Base-by-base conservation (phyloP, 2,113 vertebrate genomes). In the Ondatra zibethicus region DNA sequence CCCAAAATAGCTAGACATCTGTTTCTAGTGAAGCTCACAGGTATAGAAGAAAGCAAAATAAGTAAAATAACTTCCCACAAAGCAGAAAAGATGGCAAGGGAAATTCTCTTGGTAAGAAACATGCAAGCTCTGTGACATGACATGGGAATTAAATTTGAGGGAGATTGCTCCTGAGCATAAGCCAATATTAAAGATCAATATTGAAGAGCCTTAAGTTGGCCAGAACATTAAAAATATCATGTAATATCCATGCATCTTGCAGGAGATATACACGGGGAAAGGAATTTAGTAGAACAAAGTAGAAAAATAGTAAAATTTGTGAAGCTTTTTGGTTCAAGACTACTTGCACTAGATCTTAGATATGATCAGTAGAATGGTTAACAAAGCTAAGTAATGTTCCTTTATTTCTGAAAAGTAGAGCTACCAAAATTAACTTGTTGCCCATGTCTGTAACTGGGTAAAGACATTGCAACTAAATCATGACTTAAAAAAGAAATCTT, bases 1-100 rank as follows among this genome's bases (percentile, higher is more conserved):
- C 73, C 61, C 96, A 75, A 91, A 94, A 94, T 87, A 95, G 89
- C 85, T 27, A 89, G 66, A 81, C 89, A 95, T 95, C 91, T 97
- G 92, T 97, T 92, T 96, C 14, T 13, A 47, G 65, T 82, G 55
- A 94, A 89, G 88, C 1, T n/a, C 31, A 77, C 19, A 97, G 68
- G 78, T 95, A 93, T 52, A 72, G 45, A 50, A 65, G 12, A 92
- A 97, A 95, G 42, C 58, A 80, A 96, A 95, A 96, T 61, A 66
- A 77, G 82, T 87, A 50, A 88, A 96, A 89, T 29, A 50, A 89
- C 61, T 93, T 68, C 82, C 82, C 33, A 42, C 2, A 80, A 81
- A 76, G 23, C 73, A 50, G 47, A 73, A 70, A 91, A 90, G 3
- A 50, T 11, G n/a, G 31, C 36, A 7, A 82, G 17, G 16, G 47